phyloP scores from a whole-genome alignment of 2,888 invertebrate genomes.

The Scaeva pyrastri region DNA sequence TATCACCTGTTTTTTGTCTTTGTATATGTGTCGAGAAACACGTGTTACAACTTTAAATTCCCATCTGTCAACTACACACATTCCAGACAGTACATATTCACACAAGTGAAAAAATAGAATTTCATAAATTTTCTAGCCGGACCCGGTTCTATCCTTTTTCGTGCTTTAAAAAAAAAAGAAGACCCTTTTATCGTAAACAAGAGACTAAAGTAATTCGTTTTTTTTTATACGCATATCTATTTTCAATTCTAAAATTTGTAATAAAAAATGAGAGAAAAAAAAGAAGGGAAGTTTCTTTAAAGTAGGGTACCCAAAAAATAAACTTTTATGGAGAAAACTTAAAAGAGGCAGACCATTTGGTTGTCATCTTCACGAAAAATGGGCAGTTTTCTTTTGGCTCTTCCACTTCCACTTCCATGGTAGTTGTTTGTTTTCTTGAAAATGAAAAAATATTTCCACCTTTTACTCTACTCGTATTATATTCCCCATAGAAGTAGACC shows the following conservation, averaged over 20 bases:
- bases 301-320: neutral
- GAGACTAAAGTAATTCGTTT: constrained; percentile 55
- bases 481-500: constrained; percentile 19
- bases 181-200: constrained; percentile 62
- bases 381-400: constrained; percentile 30
- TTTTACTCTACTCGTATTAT: constrained; percentile 55
- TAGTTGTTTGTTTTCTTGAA: constrained; percentile 47
- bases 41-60: constrained; percentile 46
- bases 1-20: constrained; percentile 46
- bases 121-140: constrained; percentile 59
- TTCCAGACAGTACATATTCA: constrained; percentile 34
- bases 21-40: neutral
- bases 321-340: neutral
- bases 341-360: constrained; percentile 10
- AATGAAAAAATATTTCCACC: constrained; percentile 63
- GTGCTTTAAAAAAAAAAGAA: neutral
- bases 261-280: neutral
- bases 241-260: constrained; percentile 59
- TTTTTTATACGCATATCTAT: constrained; percentile 41
- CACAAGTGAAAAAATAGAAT: constrained; percentile 46
- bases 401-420: neutral
- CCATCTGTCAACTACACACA: constrained; percentile 38
- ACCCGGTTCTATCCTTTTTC: constrained; percentile 27
- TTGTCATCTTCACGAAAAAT: constrained; percentile 10
- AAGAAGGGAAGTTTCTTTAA: neutral